These are phyloP conservation scores for Clarias pachynema DNA, from an alignment of 2,797 vertebrate species.

Conservation along the genomic window DNA sequence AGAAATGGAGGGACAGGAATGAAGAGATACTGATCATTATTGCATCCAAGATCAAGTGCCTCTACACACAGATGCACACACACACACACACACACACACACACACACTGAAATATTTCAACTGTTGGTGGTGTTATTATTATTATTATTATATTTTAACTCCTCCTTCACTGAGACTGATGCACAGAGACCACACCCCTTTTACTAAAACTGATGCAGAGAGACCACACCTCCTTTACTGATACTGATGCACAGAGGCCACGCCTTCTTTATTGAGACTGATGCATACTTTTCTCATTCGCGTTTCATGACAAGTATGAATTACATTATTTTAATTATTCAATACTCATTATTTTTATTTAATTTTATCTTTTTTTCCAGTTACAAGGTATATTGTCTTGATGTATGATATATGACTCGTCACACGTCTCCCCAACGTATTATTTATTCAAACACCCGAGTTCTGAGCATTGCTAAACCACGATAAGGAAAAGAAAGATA, in stretches of 20 bases:
- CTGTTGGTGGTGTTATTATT: not conserved
- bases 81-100: constrained; percentile 8
- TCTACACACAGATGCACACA: not conserved
- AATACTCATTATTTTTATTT: not conserved
- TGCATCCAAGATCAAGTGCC: constrained; percentile 1
- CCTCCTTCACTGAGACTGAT: not conserved
- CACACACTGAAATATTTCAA: not conserved
- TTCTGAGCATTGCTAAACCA: not conserved
- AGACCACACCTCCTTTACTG: not conserved
- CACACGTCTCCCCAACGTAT: not conserved
- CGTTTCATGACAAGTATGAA: not conserved
- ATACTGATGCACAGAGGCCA: not conserved
- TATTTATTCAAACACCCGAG: not conserved
- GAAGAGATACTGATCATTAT: not conserved
- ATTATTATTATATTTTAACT: not conserved
- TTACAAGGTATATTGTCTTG: not conserved
- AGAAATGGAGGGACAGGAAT: constrained; percentile 4
- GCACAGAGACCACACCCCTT: not conserved
- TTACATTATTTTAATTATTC: not conserved
- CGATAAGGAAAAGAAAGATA: constrained; percentile 46
- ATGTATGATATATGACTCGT: not conserved
- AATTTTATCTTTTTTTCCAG: not conserved
- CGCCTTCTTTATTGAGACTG: not conserved
- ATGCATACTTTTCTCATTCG: not conserved
- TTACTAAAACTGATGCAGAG: not conserved